Base-by-base conservation (phyloP, 2,888 invertebrate species). In the Anorthoa munda region DNA sequence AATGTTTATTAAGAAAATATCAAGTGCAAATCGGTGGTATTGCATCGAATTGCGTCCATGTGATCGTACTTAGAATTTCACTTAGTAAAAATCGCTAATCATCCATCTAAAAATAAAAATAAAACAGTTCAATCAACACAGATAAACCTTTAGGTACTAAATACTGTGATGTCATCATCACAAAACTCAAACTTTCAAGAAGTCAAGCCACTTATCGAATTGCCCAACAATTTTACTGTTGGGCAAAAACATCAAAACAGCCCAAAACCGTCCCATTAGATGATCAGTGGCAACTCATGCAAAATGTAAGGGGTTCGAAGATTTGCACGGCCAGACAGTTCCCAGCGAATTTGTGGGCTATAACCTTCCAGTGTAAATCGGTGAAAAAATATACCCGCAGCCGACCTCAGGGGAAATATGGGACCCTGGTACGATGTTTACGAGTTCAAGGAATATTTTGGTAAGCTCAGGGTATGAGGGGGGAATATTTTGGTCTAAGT, bases 351-450 rank as follows among this genome's bases (percentile, higher is more conserved):
- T 85, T 82, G 85, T 75, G 75, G 75, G 60, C 76, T 66, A 83
- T 87, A 85, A 86, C 72, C 79, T 75, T 71, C 77, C 68, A 46
- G 70, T 72, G 84, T 83, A 86, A 86, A 87, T 87, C 73, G 75
- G 66, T 66, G 86, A 76, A 86, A 86, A 87, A 79, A 87, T 86
- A 87, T 77, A 76, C 64, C 64, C 50, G 56, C 45, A 59, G 69
- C 69, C 76, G 69, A 77, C 74, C 87, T 77, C 87, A 17, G 58
- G 86, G 85, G 87, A 86, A 86, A 87, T 86, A 76, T 66, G 71
- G 55, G 69, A 71, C 72, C 69, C 66, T 76, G 72, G 73, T 69
- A 67, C 60, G n/a, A 66, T 59, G 83, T 85, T 85, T 85, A 85
- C 55, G 85, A 77, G 85, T 69, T 76, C 53, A 63, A 51, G 63